Percentiles rank a stretch among this genome's conserved stretches.
Evolutionary conservation across 1,140 invertebrate genomes (phyloP).

Genomic region (Drosophila rufa): DNA sequence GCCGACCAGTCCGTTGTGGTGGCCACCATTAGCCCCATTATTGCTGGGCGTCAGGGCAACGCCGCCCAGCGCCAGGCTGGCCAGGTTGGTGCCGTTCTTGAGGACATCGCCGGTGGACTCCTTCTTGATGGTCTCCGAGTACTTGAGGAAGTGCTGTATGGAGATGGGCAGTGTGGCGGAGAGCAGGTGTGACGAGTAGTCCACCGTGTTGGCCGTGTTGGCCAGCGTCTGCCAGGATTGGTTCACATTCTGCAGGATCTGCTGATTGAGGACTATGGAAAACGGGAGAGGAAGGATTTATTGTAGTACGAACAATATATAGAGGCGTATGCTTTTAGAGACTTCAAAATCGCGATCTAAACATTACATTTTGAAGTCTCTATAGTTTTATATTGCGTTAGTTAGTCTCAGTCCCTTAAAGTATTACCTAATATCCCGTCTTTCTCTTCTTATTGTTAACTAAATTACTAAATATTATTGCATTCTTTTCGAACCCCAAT

Average conservation of each 20-base stretch:
- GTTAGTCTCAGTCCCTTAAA: background rate
- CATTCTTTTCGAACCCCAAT: too few relatives aligned
- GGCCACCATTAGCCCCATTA: slow-evolving; percentile 64
- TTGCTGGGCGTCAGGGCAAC: slow-evolving; percentile 75
- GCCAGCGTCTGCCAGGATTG: slow-evolving; percentile 85
- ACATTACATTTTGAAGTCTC: background rate
- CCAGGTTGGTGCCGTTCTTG: slow-evolving; percentile 83
- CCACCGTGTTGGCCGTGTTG: slow-evolving; percentile 84
- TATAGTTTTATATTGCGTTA: background rate
- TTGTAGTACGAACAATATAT: slow-evolving; percentile 2
- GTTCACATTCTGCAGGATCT: slow-evolving; percentile 85
- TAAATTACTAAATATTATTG: background rate
- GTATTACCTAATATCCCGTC: background rate
- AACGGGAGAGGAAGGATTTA: background rate
- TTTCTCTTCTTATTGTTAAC: too few relatives aligned
- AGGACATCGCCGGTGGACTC: slow-evolving; percentile 83
- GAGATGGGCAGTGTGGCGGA: slow-evolving; percentile 85
- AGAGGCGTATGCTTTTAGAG: background rate
- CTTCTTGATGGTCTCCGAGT: slow-evolving; percentile 85
- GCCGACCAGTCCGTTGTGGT: slow-evolving; percentile 74
- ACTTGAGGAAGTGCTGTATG: slow-evolving; percentile 85
- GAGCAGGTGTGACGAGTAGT: slow-evolving; percentile 85
- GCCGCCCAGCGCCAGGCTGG: slow-evolving; percentile 79
- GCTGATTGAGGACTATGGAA: slow-evolving; percentile 82
- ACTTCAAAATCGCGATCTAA: background rate